A percentile compares a stretch with the other conserved stretches of the same genome.
Evolutionary conservation across 2,888 invertebrate genomes (phyloP).

Genomic region (Scaptodrosophila latifasciaeformis): DNA sequence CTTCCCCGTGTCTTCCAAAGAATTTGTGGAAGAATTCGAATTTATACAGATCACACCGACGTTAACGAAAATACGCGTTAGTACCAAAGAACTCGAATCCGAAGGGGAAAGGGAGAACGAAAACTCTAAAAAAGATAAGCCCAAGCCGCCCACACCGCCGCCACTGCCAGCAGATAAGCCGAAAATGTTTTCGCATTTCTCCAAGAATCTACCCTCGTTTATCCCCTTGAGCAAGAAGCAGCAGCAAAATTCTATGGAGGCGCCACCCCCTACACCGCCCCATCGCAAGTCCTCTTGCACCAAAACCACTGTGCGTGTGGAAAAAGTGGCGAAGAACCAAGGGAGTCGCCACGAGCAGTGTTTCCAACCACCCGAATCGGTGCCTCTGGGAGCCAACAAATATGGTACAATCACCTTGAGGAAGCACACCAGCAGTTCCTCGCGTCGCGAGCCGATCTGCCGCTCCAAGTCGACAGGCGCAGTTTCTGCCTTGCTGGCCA

Average conservation of each 20-base stretch:
- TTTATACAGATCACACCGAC: slow-evolving; percentile 89
- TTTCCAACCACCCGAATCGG: slow-evolving; percentile 66
- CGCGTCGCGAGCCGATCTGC: slow-evolving; percentile 67
- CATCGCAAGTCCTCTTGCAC: slow-evolving; percentile 83
- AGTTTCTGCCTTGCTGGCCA: slow-evolving; percentile 54
- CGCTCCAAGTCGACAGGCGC: slow-evolving; percentile 74
- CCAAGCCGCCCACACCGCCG: background rate
- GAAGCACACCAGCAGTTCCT: slow-evolving; percentile 49
- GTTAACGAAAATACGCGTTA: slow-evolving; percentile 86
- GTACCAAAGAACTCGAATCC: slow-evolving; percentile 75
- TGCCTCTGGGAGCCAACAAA: slow-evolving; percentile 61
- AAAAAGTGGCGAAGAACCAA: slow-evolving; percentile 72
- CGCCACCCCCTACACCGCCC: slow-evolving; percentile 83
- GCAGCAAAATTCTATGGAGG: slow-evolving; percentile 33
- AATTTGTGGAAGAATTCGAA: slow-evolving; percentile 79
- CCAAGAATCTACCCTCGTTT: slow-evolving; percentile 79
- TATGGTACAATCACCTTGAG: slow-evolving; percentile 73
- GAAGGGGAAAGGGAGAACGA: slow-evolving; percentile 4
- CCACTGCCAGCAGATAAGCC: slow-evolving; percentile 1
- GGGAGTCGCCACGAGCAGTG: slow-evolving; percentile 71
- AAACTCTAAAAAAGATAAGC: background rate
- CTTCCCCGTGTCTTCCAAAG: slow-evolving; percentile 31
- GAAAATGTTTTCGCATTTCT: slow-evolving; percentile 78
- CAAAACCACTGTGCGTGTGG: slow-evolving; percentile 78
- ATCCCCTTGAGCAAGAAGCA: slow-evolving; percentile 76